phyloP scores from a whole-genome alignment of 2,797 vertebrate species.

The Podarcis siculus region DNA sequence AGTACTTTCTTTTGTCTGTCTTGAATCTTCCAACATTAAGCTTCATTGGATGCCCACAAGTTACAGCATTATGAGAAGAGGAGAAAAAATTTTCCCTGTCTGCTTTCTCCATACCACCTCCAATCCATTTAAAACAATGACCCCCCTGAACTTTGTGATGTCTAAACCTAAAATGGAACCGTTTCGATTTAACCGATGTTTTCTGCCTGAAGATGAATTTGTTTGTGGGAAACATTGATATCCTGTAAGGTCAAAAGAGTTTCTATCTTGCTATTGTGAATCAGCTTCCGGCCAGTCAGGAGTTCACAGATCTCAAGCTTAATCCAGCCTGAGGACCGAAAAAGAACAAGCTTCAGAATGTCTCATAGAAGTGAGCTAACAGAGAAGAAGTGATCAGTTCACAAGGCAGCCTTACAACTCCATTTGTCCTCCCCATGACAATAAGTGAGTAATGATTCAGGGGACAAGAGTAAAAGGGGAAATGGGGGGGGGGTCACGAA shows the following conservation, averaged over 20 bases:
- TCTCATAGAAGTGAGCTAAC: slow-evolving; percentile 43
- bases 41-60: no score
- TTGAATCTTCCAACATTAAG: no score
- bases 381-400: slow-evolving; percentile 48
- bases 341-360: slow-evolving; percentile 15
- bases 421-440: slow-evolving; percentile 26
- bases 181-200: background rate
- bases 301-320: slow-evolving; percentile 33
- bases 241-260: slow-evolving; percentile 17
- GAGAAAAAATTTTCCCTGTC: background rate
- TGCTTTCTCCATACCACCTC: background rate
- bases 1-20: no score
- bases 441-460: slow-evolving; percentile 54
- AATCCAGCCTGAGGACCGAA: slow-evolving; percentile 21
- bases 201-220: background rate
- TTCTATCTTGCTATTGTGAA: slow-evolving; percentile 41
- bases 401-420: slow-evolving; percentile 46
- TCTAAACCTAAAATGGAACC: background rate
- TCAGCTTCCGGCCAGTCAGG: slow-evolving; percentile 9
- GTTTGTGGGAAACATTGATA: slow-evolving; percentile 37
- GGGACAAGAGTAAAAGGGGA: slow-evolving; percentile 51
- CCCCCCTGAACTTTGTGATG: background rate
- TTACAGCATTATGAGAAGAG: background rate
- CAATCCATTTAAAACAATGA: background rate
- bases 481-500: background rate